A percentile compares a stretch with the other conserved stretches of the same genome.
Evolutionary conservation across 2,113 vertebrate genomes (phyloP).

Genomic region (Microtus ochrogaster): DNA sequence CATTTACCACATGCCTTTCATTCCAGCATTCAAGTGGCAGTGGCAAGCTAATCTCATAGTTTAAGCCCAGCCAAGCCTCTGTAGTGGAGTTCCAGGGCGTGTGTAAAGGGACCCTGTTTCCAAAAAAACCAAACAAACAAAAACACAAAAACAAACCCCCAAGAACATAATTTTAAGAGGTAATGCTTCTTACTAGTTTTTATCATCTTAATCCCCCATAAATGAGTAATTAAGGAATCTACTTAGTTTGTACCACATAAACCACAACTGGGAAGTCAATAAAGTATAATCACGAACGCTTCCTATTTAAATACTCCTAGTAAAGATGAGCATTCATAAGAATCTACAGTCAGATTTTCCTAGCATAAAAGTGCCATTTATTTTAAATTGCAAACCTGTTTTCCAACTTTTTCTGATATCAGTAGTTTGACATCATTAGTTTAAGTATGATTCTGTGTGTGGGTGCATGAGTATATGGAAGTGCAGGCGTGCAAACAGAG

Average conservation of each 20-base stretch:
- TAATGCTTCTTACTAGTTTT: not conserved
- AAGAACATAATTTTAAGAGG: not conserved
- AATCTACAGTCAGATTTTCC: slow-evolving; percentile 50
- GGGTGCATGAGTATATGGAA: not conserved
- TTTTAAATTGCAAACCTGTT: too few species aligned
- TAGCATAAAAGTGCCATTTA: not conserved
- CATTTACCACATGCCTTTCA: too few species aligned
- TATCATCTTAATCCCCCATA: not conserved
- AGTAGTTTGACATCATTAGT: not conserved
- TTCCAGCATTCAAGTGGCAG: too few species aligned
- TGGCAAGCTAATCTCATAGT: not conserved
- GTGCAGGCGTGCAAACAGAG: too few species aligned
- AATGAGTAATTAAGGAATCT: not conserved
- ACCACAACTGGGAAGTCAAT: slow-evolving; percentile 13
- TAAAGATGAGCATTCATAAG: not conserved
- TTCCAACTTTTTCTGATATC: not conserved
- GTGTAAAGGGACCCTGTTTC: not conserved
- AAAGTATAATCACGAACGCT: not conserved
- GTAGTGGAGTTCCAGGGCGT: not conserved
- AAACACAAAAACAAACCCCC: not conserved
- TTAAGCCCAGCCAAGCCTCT: not conserved
- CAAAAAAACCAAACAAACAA: not conserved
- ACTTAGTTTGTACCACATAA: not conserved
- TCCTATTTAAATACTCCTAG: slow-evolving; percentile 10
- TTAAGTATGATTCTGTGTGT: not conserved